These are phyloP conservation scores for Therioaphis trifolii DNA, from an alignment of 2,888 invertebrate genomes.

Conservation along the genomic window DNA sequence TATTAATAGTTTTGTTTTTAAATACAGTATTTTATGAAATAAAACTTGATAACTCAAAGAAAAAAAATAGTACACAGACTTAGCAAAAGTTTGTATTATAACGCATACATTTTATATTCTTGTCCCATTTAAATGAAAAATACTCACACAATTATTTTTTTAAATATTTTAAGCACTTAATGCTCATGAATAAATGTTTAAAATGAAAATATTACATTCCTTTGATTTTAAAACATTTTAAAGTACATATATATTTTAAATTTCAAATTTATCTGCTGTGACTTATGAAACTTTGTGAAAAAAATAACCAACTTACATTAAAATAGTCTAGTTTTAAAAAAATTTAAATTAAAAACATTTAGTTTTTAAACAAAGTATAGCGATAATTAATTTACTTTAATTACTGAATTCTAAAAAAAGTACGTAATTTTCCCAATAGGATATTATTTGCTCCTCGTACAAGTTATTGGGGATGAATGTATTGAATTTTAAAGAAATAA, in stretches of 20 bases:
- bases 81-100: conserved; percentile 12
- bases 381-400: too few species aligned
- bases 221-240: neutral
- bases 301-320: too few species aligned
- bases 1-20: neutral
- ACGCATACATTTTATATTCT: neutral
- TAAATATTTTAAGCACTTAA: neutral
- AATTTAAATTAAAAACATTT: too few species aligned
- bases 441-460: too few species aligned
- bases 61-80: neutral
- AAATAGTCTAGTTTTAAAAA: too few species aligned
- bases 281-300: too few species aligned
- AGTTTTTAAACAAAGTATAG: too few species aligned
- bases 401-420: too few species aligned
- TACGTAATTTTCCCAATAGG: too few species aligned
- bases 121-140: conserved; percentile 21
- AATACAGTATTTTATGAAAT: neutral
- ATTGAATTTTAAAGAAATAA: too few species aligned
- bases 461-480: too few species aligned
- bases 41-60: neutral
- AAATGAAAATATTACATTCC: neutral
- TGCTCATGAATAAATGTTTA: neutral
- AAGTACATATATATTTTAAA: neutral
- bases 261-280: too few species aligned
- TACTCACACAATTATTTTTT: neutral